Conservation (phyloP, 2,113 vertebrate species). For the Salvelinus fontinalis region DNA sequence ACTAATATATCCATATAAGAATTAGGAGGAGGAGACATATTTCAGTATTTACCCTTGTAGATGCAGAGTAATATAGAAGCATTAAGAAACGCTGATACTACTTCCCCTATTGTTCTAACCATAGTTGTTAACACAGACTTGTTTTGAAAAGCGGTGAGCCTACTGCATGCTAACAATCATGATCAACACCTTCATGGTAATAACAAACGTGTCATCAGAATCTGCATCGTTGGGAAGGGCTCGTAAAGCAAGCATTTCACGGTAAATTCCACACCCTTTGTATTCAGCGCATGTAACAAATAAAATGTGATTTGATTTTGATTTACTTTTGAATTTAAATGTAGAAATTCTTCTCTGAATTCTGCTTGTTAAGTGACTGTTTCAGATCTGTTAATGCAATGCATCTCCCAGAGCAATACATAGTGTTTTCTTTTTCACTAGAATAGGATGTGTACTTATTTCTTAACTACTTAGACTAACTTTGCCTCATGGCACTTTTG, state of each 20-base stretch:
- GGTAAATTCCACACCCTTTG: too few relatives aligned
- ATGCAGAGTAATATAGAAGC: conserved; percentile 39
- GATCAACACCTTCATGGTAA: conserved; percentile 39
- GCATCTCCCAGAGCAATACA: conserved; percentile 18
- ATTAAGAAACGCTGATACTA: conserved; percentile 23
- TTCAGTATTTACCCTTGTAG: conserved; percentile 50
- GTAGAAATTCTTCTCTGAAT: conserved; percentile 31
- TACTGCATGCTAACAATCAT: conserved; percentile 50
- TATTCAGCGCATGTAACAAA: too few relatives aligned
- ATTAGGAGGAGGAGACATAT: conserved; percentile 35
- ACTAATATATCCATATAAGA: conserved; percentile 44
- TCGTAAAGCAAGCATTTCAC: too few relatives aligned
- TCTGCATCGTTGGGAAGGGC: too few relatives aligned
- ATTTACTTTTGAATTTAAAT: conserved; percentile 20
- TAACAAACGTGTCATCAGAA: conserved; percentile 33
- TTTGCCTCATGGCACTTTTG: conserved; percentile 54
- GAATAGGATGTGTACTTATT: conserved; percentile 54
- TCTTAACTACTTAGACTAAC: conserved; percentile 45
- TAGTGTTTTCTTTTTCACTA: conserved; percentile 43
- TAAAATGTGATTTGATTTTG: too few relatives aligned
- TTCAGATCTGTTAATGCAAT: conserved; percentile 44
- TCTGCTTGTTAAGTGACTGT: conserved; percentile 18
- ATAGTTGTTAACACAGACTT: conserved; percentile 26
- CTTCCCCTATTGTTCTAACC: conserved; percentile 34
- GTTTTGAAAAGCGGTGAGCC: conserved; percentile 25